Base-by-base conservation (phyloP, 2,888 invertebrate species). In the Salpingus planirostris region DNA sequence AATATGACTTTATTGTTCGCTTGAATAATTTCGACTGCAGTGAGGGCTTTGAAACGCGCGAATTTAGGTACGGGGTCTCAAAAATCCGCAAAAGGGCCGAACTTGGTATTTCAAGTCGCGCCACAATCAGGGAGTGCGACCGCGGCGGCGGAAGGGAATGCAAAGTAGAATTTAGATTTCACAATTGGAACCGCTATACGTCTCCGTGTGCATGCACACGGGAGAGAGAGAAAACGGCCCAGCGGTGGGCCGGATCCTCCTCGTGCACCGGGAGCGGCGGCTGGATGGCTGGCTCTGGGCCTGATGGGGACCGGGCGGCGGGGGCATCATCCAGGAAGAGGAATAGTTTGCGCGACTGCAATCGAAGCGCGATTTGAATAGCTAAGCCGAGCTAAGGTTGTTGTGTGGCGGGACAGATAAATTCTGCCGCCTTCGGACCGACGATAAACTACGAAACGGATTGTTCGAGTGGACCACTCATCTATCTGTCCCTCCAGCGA, bases 351-450 rank as follows among this genome's bases (percentile, higher is more conserved):
- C 54, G 49, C 60, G 52, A 55, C 60, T 62, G 61, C 59, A 62
- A 63, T 64, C 62, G 62, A 64, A 64, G 62, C 63, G 62, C 61
- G 63, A 64, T 64, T 64, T 64, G 64, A 64, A 64, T 64, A 64
- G 63, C 64, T 63, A 64, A 64, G 62, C 62, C 61, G 54, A 56
- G 61, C 61, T 60, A 60, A 62, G 64, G 62, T 62, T 62, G 62
- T 62, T 62, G 60, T 59, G 60, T 43, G 54, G 59, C 52, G 40
- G 55, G 43, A 54, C 64, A 61, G 58, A 53, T 54, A 52, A 60
- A 53, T 62, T 54, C 47, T 61, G 53, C 43, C 41, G 47, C 44
- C 42, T 49, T 54, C 50, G 53, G 50, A 49, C 59, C 57, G 49
- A 50, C 49, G 51, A 55, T 55, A 54, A 51, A 54, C 48, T 43